Conservation (phyloP, 2,797 vertebrate species). For the Poecile montanus region DNA sequence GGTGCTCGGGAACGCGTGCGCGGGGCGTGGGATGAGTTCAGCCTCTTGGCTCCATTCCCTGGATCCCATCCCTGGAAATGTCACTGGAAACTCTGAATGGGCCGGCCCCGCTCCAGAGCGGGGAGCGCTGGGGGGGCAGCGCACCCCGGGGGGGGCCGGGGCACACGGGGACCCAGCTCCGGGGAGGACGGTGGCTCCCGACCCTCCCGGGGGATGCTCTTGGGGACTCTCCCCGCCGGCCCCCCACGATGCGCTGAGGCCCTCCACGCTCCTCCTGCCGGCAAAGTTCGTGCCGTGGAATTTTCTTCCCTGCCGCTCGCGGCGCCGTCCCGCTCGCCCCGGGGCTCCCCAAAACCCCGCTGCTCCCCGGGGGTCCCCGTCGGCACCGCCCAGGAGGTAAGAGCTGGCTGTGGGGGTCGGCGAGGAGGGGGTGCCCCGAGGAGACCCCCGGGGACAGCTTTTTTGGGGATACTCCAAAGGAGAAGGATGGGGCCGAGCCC, state of each 20-base stretch:
- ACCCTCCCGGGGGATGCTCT: neutral
- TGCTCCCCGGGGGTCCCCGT: neutral
- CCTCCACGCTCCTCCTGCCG: neutral
- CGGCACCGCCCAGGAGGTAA: neutral
- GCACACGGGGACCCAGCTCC: neutral
- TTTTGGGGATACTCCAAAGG: neutral
- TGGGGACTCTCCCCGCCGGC: neutral
- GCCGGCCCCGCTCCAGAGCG: neutral
- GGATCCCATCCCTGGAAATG: conserved; percentile 55
- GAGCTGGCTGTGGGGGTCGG: neutral
- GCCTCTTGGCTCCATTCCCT: neutral
- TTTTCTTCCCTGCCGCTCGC: neutral
- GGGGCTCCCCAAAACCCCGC: neutral
- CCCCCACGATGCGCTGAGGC: fast-evolving
- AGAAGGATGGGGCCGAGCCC: neutral
- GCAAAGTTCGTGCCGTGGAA: neutral
- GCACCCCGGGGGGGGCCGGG: neutral
- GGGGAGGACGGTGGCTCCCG: neutral
- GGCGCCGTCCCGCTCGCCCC: neutral
- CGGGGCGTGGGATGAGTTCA: conserved; percentile 44
- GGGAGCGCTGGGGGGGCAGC: neutral
- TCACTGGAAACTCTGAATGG: conserved; percentile 59
- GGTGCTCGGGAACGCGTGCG: neutral
- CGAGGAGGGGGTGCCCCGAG: neutral
- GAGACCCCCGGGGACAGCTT: neutral